These are phyloP conservation scores for Conistra vaccinii DNA, from an alignment of 2,888 invertebrate genomes.

Conservation along the genomic window DNA sequence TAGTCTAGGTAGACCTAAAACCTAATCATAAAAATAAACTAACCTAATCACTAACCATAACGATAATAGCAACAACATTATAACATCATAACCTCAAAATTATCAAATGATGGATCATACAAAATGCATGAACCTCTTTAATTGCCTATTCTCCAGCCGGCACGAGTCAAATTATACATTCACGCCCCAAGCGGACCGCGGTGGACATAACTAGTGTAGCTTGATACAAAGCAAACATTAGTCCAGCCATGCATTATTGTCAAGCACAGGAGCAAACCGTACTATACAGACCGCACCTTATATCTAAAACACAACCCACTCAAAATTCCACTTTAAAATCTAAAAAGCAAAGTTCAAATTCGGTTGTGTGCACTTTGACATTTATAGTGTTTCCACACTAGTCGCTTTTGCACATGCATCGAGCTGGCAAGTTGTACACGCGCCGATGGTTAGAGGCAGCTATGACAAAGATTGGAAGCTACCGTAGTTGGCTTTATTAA, in stretches of 20 bases:
- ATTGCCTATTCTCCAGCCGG: conserved; percentile 85
- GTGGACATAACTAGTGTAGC: conserved; percentile 87
- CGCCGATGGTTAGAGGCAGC: conserved; percentile 83
- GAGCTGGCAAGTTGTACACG: conserved; percentile 85
- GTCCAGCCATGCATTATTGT: conserved; percentile 90
- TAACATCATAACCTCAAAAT: conserved; percentile 63
- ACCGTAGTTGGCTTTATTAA: conserved; percentile 85
- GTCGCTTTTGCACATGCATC: conserved; percentile 81
- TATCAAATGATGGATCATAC: conserved; percentile 78
- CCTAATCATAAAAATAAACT: not conserved
- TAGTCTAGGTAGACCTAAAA: not conserved
- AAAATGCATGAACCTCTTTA: conserved; percentile 88
- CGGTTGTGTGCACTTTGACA: conserved; percentile 24
- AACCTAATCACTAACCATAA: not conserved
- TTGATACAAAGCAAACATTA: conserved; percentile 90
- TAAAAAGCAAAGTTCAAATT: conserved; percentile 36
- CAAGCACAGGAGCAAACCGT: conserved; percentile 83
- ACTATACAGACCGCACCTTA: conserved; percentile 59
- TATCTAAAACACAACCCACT: conserved; percentile 50
- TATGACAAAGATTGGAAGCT: conserved; percentile 88
- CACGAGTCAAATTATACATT: conserved; percentile 86
- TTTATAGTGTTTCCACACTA: conserved; percentile 66
- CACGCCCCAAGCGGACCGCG: conserved; percentile 86
- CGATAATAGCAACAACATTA: not conserved
- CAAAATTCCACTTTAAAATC: conserved; percentile 54